Evolutionary conservation across 2,888 invertebrate genomes (phyloP), one percentile per base, ranked within the genome.

Genomic region (Tromatobia lineatoria): DNA sequence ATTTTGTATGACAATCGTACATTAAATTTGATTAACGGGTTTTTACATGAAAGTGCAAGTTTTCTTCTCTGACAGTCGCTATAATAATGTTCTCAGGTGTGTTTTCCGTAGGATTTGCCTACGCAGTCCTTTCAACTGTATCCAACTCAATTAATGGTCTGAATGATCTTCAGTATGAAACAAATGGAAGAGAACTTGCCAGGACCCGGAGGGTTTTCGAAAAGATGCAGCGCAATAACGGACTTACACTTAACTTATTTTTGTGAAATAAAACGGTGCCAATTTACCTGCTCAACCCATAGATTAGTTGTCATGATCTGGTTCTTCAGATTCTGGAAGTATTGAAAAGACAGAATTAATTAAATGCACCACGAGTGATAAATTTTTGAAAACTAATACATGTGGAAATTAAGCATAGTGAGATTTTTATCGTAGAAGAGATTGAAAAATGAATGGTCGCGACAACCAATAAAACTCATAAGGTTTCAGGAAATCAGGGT

Each of bases 261-360:
- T 54, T 20, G 38, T 54, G 4, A 50, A 70, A 15, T 54, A 15
- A 2, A 23, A 13, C 18, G n/a, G 23, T 45, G n/a, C 20, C 50
- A 42, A 89, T 92, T 94, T 93, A 95, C 95, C 94, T 96, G 96
- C 88, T 95, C 95, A 59, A 96, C 95, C 96, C 96, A 96, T 47
- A 96, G 94, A 91, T 96, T 96, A 73, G 96, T 95, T 82, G 95
- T 96, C 95, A 96, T 95, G 87, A 96, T 96, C 93, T 96, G 96
- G 92, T 96, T 95, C 92, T 95, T 96, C 90, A 96, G 94, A 92
- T 96, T 96, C 96, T 96, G 95, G 82, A 95, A 91, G 83, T 82
- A 64, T 45, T 8, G 80, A 89, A 84, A 66, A 54, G 76, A 79
- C 59, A 10, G 66, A 76, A 57, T 54, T 69, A 74, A 86, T 69